phyloP scores from a whole-genome alignment of 2,113 vertebrate genomes.

The Ceyx margarethae region DNA sequence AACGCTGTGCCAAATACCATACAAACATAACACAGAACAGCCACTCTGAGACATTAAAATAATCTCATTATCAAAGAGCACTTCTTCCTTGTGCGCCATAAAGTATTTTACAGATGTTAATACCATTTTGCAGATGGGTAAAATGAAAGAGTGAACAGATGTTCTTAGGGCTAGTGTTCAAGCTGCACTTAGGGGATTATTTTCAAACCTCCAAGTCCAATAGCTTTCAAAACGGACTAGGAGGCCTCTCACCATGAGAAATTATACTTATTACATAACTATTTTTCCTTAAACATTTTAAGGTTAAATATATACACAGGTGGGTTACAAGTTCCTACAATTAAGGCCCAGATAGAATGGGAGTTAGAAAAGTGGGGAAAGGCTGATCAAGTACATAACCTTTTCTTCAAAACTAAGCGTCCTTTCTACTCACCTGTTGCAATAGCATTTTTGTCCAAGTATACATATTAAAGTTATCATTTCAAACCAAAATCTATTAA shows the following conservation, averaged over 20 bases:
- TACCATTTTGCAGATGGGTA: background rate
- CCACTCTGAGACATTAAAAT: background rate
- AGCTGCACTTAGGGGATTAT: background rate
- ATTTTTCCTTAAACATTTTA: background rate
- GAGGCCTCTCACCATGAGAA: background rate
- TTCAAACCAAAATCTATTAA: background rate
- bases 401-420: background rate
- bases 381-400: background rate
- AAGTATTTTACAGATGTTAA: background rate
- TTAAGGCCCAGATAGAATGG: background rate
- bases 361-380: background rate
- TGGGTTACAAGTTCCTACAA: background rate
- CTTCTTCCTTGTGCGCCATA: background rate
- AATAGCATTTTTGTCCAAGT: background rate
- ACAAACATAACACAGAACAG: background rate
- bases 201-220: background rate
- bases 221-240: background rate
- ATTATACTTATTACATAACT: background rate
- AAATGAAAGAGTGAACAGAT: background rate
- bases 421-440: background rate
- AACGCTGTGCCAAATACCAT: background rate
- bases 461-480: background rate
- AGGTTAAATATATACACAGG: background rate
- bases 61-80: background rate
- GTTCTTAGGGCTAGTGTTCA: background rate